Base-by-base conservation (phyloP, 2,113 vertebrate genomes). In the Astur gentilis region DNA sequence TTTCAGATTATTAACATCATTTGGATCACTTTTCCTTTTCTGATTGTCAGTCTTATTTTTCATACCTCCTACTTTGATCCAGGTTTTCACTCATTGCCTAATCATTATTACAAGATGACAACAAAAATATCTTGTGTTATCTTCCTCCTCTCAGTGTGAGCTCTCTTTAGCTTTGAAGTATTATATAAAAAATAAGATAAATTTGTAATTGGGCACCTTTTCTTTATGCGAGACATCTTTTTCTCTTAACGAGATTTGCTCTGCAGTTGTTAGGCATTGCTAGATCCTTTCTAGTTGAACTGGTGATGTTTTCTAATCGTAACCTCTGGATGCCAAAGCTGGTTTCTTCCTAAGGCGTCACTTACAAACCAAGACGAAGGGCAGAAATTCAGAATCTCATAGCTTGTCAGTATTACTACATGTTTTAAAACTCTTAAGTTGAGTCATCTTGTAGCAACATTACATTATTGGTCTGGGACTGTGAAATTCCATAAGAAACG, bases 401-500 rank as follows among this genome's bases (percentile, higher is more conserved):
- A 31, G 31, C 10, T 16, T 49, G 22, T 26, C n/a, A 16, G 7
- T 47, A 7, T 66, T 34, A 5, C 45, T 20, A 2, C 1, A 0
- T 38, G 38, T 31, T 83, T 40, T 45, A 44, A 50, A 73, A 32
- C 25, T 38, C 31, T 31, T 31, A 80, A 54, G 67, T 4, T 9
- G 34, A 45, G 38, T 44, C 32, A 38, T 47, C 38, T 80, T 36
- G 6, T 38, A 16, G 47, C 73, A 72, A 0, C 34, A 8, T 42
- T 40, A 4, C 44, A 1, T 16, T 47, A 16, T 3, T 55, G 18
- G 25, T n/a, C 16, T 26, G 80, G 55, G 49, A 34, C 29, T 18
- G 31, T 16, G 69, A 60, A 11, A 8, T 64, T 49, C n/a, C 19
- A 3, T 31, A 21, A 32, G 8, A 40, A 40, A 8, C 21, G 50